These are phyloP conservation scores for Brachionus angularis DNA, from an alignment of 1,140 invertebrate species.

Conservation along the genomic window DNA sequence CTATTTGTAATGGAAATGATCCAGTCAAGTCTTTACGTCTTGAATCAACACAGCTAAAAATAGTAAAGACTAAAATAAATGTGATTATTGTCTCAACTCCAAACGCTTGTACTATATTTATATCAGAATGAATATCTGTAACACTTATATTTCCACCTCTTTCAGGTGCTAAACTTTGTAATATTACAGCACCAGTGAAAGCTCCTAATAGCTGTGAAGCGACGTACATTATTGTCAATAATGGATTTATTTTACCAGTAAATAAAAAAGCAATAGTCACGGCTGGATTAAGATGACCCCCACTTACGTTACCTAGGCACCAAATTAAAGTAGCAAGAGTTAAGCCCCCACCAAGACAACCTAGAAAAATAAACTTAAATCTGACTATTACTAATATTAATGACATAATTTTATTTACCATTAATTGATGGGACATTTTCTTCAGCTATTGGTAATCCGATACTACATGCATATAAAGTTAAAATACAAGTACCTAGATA, in stretches of 20 bases:
- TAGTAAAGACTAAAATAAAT: slow-evolving; percentile 78
- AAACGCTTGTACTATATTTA: slow-evolving; percentile 65
- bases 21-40: slow-evolving; percentile 74
- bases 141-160: slow-evolving; percentile 61
- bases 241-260: slow-evolving; percentile 55
- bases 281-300: slow-evolving; percentile 83
- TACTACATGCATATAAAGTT: slow-evolving; percentile 4
- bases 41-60: slow-evolving; percentile 76
- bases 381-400: neutral
- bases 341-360: slow-evolving; percentile 47
- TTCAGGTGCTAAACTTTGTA: slow-evolving; percentile 54
- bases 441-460: neutral
- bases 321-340: slow-evolving; percentile 54
- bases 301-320: slow-evolving; percentile 73
- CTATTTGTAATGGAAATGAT: slow-evolving; percentile 79
- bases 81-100: slow-evolving; percentile 79
- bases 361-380: neutral
- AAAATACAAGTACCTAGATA: slow-evolving; percentile 27
- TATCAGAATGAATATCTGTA: slow-evolving; percentile 53
- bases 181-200: slow-evolving; percentile 65
- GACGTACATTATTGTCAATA: slow-evolving; percentile 70
- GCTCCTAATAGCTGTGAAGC: slow-evolving; percentile 71
- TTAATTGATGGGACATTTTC: neutral
- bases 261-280: slow-evolving; percentile 72
- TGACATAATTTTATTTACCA: neutral